Base-by-base conservation (phyloP, 64 coral and sea anemone genomes). In the Astreopora myriophthalma region DNA sequence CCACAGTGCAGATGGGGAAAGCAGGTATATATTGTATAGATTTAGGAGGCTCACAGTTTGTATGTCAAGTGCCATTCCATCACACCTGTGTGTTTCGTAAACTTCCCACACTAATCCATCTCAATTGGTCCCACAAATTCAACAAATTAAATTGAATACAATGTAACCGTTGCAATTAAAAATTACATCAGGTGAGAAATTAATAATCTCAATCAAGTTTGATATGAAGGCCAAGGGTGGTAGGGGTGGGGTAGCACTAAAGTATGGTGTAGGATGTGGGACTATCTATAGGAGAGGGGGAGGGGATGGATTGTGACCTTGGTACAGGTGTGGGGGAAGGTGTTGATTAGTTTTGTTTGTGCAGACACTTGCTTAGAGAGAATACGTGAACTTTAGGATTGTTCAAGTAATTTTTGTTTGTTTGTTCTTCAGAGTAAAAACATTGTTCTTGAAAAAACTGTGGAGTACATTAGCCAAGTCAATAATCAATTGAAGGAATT, bases 361-460 rank as follows among this genome's bases (percentile, higher is more conserved):
- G 11, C 28, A 28, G 55, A 3, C 31, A 49, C 1, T 91, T 69
- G 28, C 12, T 71, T n/a, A 71, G 19, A 58, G 42, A 4, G 11
- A 46, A 46, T 46, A 46, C n/a, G n/a, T n/a, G n/a, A n/a, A 46
- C 11, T 64, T n/a, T 26, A 8, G 20, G 9, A 24, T 64, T 24
- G 3, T 64, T 64, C 24, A 13, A 64, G 24, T 11, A 24, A 1
- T 55, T 0, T 71, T 38, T 86, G 5, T 7, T 13, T 44, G 38
- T 67, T 74, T 79, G 27, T 42, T 42, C 77, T 87, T 57, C 75
- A 97, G 95, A 97, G 95, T 65, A 97, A 97, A 79, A 97, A 97
- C 48, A 94, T 97, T 87, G 95, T 97, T 20, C 76, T 97, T 30
- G 95, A 97, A 69, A 97, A 93, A 62, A 88, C 95, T 87, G 95